Evolutionary conservation across 2,888 invertebrate genomes (phyloP).

Genomic region (Andrena bucephala): DNA sequence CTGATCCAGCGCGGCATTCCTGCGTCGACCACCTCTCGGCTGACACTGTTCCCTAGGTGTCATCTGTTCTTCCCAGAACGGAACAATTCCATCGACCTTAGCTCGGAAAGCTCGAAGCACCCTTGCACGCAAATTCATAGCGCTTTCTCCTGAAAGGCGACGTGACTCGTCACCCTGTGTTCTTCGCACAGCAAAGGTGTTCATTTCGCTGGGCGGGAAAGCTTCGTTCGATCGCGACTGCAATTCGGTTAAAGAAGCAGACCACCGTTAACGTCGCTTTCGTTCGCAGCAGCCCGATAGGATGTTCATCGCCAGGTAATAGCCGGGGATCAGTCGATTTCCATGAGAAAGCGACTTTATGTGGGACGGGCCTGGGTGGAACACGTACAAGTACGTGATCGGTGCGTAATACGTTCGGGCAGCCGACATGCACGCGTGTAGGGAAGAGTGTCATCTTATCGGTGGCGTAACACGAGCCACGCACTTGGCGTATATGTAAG

Average conservation of each 20-base stretch:
- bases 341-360: slow-evolving; percentile 1
- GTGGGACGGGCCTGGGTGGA: not conserved
- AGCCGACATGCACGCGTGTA: not conserved
- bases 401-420: not conserved
- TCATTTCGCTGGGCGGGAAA: too few relatives aligned
- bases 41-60: too few relatives aligned
- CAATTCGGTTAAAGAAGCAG: not conserved
- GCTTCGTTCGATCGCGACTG: too few relatives aligned
- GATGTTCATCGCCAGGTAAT: not conserved
- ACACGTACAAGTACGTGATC: slow-evolving; percentile 32
- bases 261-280: not conserved
- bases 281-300: not conserved
- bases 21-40: too few relatives aligned
- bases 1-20: too few relatives aligned
- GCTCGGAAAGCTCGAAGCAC: too few relatives aligned
- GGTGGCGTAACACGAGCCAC: slow-evolving; percentile 55
- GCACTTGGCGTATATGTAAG: slow-evolving; percentile 52
- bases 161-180: too few relatives aligned
- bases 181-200: too few relatives aligned
- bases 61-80: too few relatives aligned
- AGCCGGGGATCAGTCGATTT: not conserved
- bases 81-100: too few relatives aligned
- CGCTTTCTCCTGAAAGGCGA: too few relatives aligned
- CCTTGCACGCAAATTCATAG: too few relatives aligned
- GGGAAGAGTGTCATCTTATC: slow-evolving; percentile 31